These are phyloP conservation scores for Prostheceraeus crozeri DNA, from an alignment of 2,888 invertebrate species.

Conservation along the genomic window DNA sequence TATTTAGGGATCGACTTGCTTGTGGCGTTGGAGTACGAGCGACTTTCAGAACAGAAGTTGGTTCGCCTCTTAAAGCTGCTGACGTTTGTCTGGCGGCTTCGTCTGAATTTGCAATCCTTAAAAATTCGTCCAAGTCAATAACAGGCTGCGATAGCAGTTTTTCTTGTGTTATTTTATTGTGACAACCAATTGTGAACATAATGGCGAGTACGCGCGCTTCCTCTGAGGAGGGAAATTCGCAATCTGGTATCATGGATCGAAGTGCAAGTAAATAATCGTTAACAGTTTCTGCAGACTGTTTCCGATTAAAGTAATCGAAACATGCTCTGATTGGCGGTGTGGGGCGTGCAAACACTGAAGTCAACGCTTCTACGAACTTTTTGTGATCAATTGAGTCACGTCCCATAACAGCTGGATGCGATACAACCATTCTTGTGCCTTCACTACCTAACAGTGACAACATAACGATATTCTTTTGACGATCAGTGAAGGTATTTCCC, in stretches of 20 bases:
- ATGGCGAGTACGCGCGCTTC: constrained; percentile 8
- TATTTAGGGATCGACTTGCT: background rate
- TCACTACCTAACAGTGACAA: constrained; percentile 7
- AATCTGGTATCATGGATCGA: background rate
- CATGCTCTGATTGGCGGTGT: background rate
- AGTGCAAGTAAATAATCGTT: constrained; percentile 6
- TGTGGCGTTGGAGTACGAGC: too few relatives aligned
- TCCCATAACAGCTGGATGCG: constrained; percentile 4
- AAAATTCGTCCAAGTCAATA: background rate
- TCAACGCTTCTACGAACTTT: background rate
- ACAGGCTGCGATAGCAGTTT: background rate
- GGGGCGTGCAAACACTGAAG: background rate
- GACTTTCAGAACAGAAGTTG: background rate
- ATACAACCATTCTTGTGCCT: constrained; percentile 6
- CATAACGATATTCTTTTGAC: background rate
- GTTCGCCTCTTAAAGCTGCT: background rate
- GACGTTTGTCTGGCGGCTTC: background rate
- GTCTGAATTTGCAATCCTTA: background rate
- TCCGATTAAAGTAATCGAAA: background rate
- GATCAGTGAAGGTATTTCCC: too few relatives aligned
- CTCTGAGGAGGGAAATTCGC: background rate
- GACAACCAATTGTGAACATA: background rate
- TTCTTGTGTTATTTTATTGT: background rate
- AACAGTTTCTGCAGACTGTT: constrained; percentile 21
- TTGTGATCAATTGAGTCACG: background rate